A percentile compares a stretch with the other conserved stretches of the same genome.
Evolutionary conservation across 1,140 invertebrate species (phyloP).

Genomic region (Tetramorium alpestre): DNA sequence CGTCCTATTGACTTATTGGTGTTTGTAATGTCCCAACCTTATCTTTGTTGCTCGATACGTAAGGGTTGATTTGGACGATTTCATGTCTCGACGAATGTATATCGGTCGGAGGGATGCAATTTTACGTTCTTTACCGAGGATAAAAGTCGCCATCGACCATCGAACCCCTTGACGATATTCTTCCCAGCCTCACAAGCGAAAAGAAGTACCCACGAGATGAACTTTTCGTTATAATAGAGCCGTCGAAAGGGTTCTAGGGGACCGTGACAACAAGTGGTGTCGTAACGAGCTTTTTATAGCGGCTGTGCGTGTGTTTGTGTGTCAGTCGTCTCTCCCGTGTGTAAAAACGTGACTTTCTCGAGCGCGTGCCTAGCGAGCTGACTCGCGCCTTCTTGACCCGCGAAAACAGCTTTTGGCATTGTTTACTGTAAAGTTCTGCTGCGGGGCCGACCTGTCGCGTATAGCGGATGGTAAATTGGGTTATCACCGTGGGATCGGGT

Average conservation of each 20-base stretch:
- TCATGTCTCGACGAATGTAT: neutral
- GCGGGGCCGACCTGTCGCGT: neutral
- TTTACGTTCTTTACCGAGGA: conserved; percentile 18
- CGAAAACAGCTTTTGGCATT: conserved; percentile 69
- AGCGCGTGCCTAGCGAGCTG: conserved; percentile 66
- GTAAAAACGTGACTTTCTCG: conserved; percentile 71
- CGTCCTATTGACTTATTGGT: conserved; percentile 3
- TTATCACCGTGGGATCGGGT: conserved; percentile 13
- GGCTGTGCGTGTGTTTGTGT: conserved; percentile 14
- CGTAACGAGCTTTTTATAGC: conserved; percentile 74
- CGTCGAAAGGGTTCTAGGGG: conserved; percentile 57
- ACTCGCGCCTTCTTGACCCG: conserved; percentile 71
- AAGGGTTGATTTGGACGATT: neutral
- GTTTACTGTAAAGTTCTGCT: conserved; percentile 63
- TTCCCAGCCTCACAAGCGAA: conserved; percentile 13
- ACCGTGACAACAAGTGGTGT: conserved; percentile 66
- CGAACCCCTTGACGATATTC: conserved; percentile 45
- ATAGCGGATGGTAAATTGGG: neutral
- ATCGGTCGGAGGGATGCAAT: conserved; percentile 8
- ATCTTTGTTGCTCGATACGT: conserved; percentile 24
- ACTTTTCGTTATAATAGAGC: conserved; percentile 56
- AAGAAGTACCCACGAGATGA: conserved; percentile 19
- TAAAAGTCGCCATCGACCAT: conserved; percentile 27
- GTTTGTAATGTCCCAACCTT: conserved; percentile 14
- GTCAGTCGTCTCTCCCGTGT: neutral